Evolutionary conservation across 2,888 invertebrate genomes (phyloP).

Genomic region (Lasioglossum zephyrum): DNA sequence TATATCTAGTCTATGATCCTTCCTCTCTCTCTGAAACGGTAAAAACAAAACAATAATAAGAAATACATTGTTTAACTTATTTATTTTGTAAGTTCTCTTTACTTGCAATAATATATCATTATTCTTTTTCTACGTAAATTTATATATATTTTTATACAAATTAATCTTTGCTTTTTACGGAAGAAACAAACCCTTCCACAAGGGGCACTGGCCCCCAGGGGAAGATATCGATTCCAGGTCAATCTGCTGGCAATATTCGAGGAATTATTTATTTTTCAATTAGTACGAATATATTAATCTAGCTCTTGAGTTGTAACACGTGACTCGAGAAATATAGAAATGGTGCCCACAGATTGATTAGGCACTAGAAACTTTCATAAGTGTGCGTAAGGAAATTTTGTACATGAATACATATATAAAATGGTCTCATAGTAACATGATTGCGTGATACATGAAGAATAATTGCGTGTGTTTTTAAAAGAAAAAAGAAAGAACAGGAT

Average conservation of each 20-base stretch:
- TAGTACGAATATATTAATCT: slow-evolving; percentile 61
- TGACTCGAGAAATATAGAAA: slow-evolving; percentile 46
- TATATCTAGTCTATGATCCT: slow-evolving; percentile 68
- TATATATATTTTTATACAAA: slow-evolving; percentile 76
- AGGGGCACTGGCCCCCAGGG: slow-evolving; percentile 8
- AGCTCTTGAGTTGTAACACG: slow-evolving; percentile 48
- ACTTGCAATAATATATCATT: slow-evolving; percentile 74
- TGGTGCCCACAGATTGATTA: slow-evolving; percentile 59
- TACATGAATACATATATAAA: slow-evolving; percentile 47
- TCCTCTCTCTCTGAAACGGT: slow-evolving; percentile 42
- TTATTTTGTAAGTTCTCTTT: slow-evolving; percentile 75
- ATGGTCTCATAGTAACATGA: slow-evolving; percentile 55
- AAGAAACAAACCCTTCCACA: slow-evolving; percentile 55
- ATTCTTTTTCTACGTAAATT: slow-evolving; percentile 76
- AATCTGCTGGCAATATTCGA: slow-evolving; percentile 71
- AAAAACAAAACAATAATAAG: slow-evolving; percentile 32
- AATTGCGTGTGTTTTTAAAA: slow-evolving; percentile 58
- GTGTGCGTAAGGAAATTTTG: slow-evolving; percentile 49
- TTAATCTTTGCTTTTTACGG: slow-evolving; percentile 73
- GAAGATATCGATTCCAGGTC: slow-evolving; percentile 67
- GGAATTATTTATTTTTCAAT: slow-evolving; percentile 73
- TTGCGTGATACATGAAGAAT: slow-evolving; percentile 62
- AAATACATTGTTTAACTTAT: slow-evolving; percentile 72
- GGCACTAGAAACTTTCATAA: slow-evolving; percentile 44
- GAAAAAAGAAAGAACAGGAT: slow-evolving; percentile 28